Percentiles rank a stretch among this genome's conserved stretches.
Conservation (phyloP, 2,888 invertebrate species). For the Argyresthia goedartella region DNA sequence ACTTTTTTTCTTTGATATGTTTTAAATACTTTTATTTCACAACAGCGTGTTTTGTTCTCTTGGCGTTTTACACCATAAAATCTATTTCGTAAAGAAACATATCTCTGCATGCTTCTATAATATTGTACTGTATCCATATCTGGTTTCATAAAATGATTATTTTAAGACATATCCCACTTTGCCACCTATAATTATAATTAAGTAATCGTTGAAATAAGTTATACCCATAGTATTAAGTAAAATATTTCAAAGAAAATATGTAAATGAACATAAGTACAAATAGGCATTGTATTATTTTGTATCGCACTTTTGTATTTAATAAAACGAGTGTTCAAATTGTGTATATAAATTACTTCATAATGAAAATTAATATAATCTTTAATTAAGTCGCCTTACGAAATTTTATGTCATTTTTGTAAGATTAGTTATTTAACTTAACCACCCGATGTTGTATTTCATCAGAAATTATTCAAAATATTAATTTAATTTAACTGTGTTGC, state of each 20-base stretch:
- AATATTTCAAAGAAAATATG: neutral
- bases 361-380: conserved; percentile 10
- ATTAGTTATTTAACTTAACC: neutral
- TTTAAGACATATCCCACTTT: conserved; percentile 57
- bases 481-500: neutral
- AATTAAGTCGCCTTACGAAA: neutral
- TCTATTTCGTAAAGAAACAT: conserved; percentile 31
- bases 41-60: neutral
- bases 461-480: neutral
- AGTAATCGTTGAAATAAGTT: neutral
- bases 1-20: neutral
- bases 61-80: conserved; percentile 9
- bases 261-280: conserved; percentile 26
- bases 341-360: conserved; percentile 23
- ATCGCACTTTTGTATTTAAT: conserved; percentile 22
- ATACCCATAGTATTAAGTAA: conserved; percentile 1
- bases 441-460: neutral
- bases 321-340: conserved; percentile 35
- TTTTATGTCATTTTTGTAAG: neutral
- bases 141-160: conserved; percentile 26
- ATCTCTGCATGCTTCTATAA: conserved; percentile 23
- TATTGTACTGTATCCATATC: conserved; percentile 19
- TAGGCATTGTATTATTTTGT: conserved; percentile 29
- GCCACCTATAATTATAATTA: conserved; percentile 34
- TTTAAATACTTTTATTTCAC: conserved; percentile 26